Base-by-base conservation (phyloP, 1,140 invertebrate species). In the Drosophila bifasciata region DNA sequence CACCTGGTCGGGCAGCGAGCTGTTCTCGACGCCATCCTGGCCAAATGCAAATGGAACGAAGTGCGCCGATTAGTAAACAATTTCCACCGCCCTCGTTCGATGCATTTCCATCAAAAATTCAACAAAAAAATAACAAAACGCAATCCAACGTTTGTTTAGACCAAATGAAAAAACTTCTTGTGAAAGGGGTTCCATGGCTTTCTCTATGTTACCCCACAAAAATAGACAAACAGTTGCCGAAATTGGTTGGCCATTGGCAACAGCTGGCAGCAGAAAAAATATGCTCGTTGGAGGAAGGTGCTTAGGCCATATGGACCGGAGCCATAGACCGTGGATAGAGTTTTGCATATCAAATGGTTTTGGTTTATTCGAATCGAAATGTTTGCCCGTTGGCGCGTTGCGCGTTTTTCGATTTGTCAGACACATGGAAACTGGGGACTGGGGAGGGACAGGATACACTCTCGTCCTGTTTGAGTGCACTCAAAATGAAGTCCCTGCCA, bases 1-100 rank as follows among this genome's bases (percentile, higher is more conserved):
- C 63, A 97, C 93, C 80, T 97, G 95, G 59, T 93, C 92, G 1
- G 95, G 95, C 61, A 97, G 94, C 17, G 71, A 45, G 13, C 93
- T 92, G 16, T 94, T 94, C 17, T 15, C 9, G 19, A 11, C 3
- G 32, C 53, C 64, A 61, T 94, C 93, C 92, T 95, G 62, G 5
- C 59, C 0, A 21, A 36, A 3, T 19, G 56, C 3, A 61, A 7
- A 32, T 13, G 23, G 17, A 13, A 11, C 3, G 41, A 56, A 21
- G 45, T 32, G 25, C 28, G 43, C 60, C 80, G 61, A 76, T 85
- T 80, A 76, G 50, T 61, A 69, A 81, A 69, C 68, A 83, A 70
- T 83, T 84, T 83, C 32, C 39, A 44, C 63, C 19, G 3, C 58
- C 55, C 61, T 57, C 58, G 53, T 63, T 68, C 69, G 53, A 59